Evolutionary conservation across 2,113 vertebrate species (phyloP).

Genomic region (Cercocebus atys): DNA sequence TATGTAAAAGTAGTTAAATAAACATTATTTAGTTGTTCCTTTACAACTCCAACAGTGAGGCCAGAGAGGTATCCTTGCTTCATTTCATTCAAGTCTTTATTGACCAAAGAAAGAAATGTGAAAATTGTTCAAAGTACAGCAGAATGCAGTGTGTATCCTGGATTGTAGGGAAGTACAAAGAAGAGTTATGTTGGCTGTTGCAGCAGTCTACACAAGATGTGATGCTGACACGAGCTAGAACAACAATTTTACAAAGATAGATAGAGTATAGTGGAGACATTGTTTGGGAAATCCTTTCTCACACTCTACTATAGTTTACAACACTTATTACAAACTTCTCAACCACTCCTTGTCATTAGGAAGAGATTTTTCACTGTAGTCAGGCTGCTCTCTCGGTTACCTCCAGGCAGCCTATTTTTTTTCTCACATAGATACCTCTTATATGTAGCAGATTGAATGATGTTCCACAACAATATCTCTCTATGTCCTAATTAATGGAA

Average conservation of each 20-base stretch:
- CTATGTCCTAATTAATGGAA: not conserved
- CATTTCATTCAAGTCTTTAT: not conserved
- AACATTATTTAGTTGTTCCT: not conserved
- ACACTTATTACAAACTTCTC: not conserved
- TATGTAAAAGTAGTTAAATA: not conserved
- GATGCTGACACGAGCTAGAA: not conserved
- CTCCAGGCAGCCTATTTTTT: not conserved
- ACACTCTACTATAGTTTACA: not conserved
- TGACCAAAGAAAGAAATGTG: not conserved
- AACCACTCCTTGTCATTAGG: accelerated
- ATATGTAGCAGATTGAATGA: accelerated
- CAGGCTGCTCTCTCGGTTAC: not conserved
- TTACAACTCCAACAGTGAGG: not conserved
- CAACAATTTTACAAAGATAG: not conserved
- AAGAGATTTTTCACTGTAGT: not conserved
- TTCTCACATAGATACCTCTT: not conserved
- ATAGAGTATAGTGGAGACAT: not conserved
- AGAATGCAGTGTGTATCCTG: not conserved
- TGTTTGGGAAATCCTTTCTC: not conserved
- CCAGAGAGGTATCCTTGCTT: not conserved
- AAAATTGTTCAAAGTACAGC: not conserved
- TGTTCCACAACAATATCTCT: not conserved
- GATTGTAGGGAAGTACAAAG: not conserved
- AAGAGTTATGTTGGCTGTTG: not conserved
- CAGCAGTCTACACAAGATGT: not conserved